phyloP scores from a whole-genome alignment of 2,888 invertebrate species.

The Selenia dentaria region DNA sequence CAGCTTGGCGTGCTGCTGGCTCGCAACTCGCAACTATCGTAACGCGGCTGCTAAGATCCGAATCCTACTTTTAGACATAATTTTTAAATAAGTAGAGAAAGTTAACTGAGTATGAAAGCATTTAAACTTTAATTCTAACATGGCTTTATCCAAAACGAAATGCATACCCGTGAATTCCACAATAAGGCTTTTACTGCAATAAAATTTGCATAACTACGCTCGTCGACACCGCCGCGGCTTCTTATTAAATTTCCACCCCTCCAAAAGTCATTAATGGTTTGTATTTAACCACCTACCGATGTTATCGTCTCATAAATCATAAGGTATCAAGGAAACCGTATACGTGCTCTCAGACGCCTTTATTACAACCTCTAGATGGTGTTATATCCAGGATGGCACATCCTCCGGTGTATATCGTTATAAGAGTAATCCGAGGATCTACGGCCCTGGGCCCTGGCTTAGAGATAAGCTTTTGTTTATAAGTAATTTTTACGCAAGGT shows the following conservation, averaged over 20 bases:
- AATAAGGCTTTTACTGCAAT: constrained; percentile 72
- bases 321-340: constrained; percentile 56
- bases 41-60: too few species aligned
- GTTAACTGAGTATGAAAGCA: too few species aligned
- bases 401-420: constrained; percentile 8
- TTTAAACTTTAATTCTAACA: too few species aligned
- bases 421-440: constrained; percentile 57
- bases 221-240: constrained; percentile 70
- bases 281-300: constrained; percentile 78
- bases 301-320: constrained; percentile 78
- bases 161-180: constrained; percentile 48
- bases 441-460: constrained; percentile 51
- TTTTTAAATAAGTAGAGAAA: too few species aligned
- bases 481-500: constrained; percentile 47
- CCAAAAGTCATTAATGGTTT: constrained; percentile 82
- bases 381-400: constrained; percentile 13
- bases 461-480: constrained; percentile 70
- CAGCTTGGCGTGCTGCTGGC: too few species aligned
- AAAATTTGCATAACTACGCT: constrained; percentile 84
- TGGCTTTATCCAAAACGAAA: constrained; percentile 21
- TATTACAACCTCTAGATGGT: constrained; percentile 70
- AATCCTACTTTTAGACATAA: too few species aligned
- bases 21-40: too few species aligned
- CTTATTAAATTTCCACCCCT: constrained; percentile 84
- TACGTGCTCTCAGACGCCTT: constrained; percentile 57